Conservation (phyloP, 2,797 vertebrate genomes). For the Rhinogobio ventralis region DNA sequence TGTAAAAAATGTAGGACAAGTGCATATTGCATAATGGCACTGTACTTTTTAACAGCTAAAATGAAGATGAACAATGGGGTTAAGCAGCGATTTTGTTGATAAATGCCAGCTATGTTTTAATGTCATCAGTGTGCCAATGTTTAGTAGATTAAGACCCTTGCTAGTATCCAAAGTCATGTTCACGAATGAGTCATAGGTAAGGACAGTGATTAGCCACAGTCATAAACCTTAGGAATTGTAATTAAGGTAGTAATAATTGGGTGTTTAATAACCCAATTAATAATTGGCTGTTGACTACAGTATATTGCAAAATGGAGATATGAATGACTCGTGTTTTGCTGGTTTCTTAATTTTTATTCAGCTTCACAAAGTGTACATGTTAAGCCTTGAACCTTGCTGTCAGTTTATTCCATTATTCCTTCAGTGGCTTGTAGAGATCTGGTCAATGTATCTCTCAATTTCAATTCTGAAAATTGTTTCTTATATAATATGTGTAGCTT, state of each 20-base stretch:
- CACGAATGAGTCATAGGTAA: conserved; percentile 5
- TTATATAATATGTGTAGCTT: not conserved
- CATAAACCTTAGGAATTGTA: conserved; percentile 12
- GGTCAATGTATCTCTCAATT: conserved; percentile 19
- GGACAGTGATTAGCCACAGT: not conserved
- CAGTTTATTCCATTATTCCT: conserved; percentile 5
- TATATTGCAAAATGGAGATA: not conserved
- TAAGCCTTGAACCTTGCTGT: not conserved
- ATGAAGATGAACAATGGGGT: not conserved
- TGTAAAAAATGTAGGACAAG: not conserved
- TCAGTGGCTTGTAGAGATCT: conserved; percentile 26
- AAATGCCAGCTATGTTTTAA: not conserved
- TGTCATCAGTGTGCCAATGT: conserved; percentile 1
- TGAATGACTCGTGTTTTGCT: not conserved
- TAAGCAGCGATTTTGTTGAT: conserved; percentile 1
- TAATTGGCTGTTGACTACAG: not conserved
- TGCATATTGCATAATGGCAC: not conserved
- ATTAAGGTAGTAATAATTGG: not conserved
- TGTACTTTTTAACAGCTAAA: not conserved
- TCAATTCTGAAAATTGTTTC: conserved; percentile 24
- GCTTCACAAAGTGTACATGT: not conserved
- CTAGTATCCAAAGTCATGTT: not conserved
- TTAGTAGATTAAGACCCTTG: conserved; percentile 7
- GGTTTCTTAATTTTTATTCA: not conserved
- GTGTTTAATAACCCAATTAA: not conserved